Conservation (phyloP, 2,797 vertebrate genomes). For the Todus mexicanus region DNA sequence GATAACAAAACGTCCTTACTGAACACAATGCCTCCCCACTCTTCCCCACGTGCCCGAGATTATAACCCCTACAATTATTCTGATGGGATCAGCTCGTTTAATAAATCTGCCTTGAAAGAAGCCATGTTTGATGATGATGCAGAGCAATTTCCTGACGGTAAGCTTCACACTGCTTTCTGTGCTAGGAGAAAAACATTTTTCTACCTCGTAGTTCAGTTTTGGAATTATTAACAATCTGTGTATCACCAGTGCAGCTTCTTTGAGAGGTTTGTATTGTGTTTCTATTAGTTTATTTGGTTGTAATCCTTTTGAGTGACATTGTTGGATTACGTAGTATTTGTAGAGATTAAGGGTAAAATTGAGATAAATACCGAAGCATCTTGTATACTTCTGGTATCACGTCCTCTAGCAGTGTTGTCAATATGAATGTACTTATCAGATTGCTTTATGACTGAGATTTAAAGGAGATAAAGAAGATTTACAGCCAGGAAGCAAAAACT, state of each 20-base stretch:
- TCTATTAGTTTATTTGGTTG: neutral
- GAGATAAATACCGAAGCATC: neutral
- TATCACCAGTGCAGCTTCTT: neutral
- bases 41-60: conserved; percentile 87
- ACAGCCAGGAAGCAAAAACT: neutral
- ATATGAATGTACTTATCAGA: neutral
- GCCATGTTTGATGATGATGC: conserved; percentile 90
- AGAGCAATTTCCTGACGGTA: conserved; percentile 90
- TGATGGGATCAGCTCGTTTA: conserved; percentile 81
- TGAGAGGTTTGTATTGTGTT: neutral
- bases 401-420: neutral
- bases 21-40: conserved; percentile 88
- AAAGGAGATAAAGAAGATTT: neutral
- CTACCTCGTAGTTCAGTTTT: neutral
- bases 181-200: neutral
- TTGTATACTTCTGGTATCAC: neutral
- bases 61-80: conserved; percentile 85
- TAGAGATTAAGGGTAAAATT: neutral
- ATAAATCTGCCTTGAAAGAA: conserved; percentile 91
- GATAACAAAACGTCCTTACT: conserved; percentile 95
- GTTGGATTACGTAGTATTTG: neutral
- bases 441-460: neutral
- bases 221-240: neutral
- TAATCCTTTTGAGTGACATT: neutral
- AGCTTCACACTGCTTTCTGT: neutral